Evolutionary conservation across 2,113 vertebrate species (phyloP).

Genomic region (Hypocryptadius cinnamomeus): DNA sequence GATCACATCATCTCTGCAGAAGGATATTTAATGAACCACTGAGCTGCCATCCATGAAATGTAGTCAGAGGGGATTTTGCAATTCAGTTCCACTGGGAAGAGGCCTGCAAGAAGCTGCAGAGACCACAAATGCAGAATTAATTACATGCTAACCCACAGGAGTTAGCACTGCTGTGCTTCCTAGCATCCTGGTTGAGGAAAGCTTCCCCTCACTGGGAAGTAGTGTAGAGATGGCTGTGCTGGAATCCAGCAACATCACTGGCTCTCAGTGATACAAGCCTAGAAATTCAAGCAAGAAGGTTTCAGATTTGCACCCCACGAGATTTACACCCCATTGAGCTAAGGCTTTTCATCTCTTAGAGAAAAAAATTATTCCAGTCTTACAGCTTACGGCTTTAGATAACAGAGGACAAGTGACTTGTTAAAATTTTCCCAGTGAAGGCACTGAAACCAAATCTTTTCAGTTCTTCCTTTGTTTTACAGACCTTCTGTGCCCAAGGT

Average conservation of each 20-base stretch:
- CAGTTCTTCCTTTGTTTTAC: neutral
- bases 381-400: neutral
- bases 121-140: neutral
- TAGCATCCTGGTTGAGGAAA: neutral
- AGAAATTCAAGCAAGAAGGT: no score
- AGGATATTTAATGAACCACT: neutral
- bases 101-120: neutral
- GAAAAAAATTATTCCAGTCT: neutral
- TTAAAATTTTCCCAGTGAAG: neutral
- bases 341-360: neutral
- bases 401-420: neutral
- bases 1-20: neutral
- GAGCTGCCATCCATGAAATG: neutral
- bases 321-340: neutral
- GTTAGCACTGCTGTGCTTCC: neutral
- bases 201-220: neutral
- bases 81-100: neutral
- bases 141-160: neutral
- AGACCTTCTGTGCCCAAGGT: neutral
- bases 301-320: neutral
- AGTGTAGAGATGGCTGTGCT: neutral
- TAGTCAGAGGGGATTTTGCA: neutral
- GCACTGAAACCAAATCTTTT: neutral
- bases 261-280: neutral
- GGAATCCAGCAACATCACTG: neutral